These are phyloP conservation scores for Andrena fulva DNA, from an alignment of 2,888 invertebrate genomes.

Conservation along the genomic window DNA sequence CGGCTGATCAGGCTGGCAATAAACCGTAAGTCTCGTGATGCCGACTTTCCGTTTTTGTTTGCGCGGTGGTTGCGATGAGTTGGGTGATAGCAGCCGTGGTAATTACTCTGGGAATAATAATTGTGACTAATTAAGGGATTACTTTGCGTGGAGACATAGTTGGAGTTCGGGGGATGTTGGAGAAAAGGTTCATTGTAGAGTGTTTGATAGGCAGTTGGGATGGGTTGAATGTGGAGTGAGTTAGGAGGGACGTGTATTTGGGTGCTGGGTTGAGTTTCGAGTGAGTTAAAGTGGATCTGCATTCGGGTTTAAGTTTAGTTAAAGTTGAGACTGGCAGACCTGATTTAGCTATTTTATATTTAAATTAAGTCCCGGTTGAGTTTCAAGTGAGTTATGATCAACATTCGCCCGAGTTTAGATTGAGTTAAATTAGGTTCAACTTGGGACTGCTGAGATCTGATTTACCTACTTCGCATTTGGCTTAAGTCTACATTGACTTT, in stretches of 20 bases:
- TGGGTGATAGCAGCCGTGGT: too few species aligned
- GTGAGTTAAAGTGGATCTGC: background rate
- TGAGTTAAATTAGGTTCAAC: background rate
- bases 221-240: background rate
- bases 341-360: background rate
- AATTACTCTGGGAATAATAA: constrained; percentile 1
- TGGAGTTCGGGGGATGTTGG: background rate
- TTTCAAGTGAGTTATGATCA: background rate
- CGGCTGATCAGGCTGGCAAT: constrained; percentile 10
- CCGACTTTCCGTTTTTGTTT: background rate
- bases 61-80: background rate
- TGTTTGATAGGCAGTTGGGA: too few species aligned
- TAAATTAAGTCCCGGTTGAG: background rate
- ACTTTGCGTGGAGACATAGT: background rate
- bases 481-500: background rate
- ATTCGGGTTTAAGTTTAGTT: background rate
- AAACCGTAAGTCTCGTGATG: constrained; percentile 18
- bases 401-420: too few species aligned
- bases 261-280: too few species aligned
- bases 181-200: too few species aligned
- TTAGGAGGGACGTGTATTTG: background rate
- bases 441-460: background rate
- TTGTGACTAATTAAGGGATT: background rate
- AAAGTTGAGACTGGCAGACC: background rate
- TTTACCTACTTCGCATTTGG: background rate